Percentiles rank a stretch among this genome's conserved stretches.
Evolutionary conservation across 1,140 invertebrate genomes (phyloP).

Genomic region (Bombus confusus): DNA sequence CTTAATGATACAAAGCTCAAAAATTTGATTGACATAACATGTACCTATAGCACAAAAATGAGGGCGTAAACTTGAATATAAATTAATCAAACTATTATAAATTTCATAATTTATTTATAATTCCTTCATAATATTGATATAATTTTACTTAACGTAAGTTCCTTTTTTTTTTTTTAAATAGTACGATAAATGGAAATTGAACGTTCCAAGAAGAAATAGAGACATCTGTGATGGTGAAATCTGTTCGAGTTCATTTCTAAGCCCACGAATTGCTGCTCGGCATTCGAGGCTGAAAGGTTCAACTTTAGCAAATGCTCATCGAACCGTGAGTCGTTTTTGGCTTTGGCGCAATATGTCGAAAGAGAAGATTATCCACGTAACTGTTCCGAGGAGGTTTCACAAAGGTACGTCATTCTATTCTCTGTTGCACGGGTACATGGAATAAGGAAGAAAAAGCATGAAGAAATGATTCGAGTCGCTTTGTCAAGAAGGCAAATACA

Average conservation of each 20-base stretch:
- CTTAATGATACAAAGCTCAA: too few species aligned
- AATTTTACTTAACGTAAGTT: too few species aligned
- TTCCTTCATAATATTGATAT: too few species aligned
- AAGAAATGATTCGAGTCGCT: conserved; percentile 77
- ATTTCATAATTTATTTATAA: too few species aligned
- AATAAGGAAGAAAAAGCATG: conserved; percentile 34
- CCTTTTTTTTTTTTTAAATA: too few species aligned
- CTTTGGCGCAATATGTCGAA: conserved; percentile 78
- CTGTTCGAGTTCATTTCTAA: conserved; percentile 14
- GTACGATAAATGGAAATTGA: too few species aligned
- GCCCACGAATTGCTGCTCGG: conserved; percentile 30
- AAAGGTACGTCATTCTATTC: conserved; percentile 34
- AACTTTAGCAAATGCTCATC: conserved; percentile 69
- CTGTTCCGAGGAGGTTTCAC: conserved; percentile 65
- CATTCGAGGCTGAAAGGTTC: neutral
- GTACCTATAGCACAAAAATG: too few species aligned
- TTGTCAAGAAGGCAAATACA: conserved; percentile 82
- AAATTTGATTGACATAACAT: too few species aligned
- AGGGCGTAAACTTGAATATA: too few species aligned
- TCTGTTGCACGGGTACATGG: conserved; percentile 37
- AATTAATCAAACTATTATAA: too few species aligned
- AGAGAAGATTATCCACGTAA: conserved; percentile 78
- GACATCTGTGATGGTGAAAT: neutral
- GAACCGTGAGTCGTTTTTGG: conserved; percentile 72
- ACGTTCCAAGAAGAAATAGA: neutral